A percentile compares a stretch with the other conserved stretches of the same genome.
These are phyloP conservation scores for Heliconius aoede DNA, from an alignment of 2,888 invertebrate species.

Conservation along the genomic window DNA sequence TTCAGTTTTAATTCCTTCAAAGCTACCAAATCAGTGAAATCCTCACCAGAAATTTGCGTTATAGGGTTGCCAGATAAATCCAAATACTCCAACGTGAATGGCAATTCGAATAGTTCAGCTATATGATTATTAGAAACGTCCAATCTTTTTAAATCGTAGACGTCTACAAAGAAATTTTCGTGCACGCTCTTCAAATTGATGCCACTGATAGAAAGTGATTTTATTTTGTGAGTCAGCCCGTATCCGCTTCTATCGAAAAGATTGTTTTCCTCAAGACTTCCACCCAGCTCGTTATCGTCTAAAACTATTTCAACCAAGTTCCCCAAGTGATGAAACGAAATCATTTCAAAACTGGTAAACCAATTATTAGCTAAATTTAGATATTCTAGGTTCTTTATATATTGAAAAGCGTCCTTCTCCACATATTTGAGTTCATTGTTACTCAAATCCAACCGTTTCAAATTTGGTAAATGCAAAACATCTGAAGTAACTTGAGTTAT, in stretches of 20 bases:
- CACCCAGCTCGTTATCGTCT: slow-evolving; percentile 73
- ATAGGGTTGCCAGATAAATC: slow-evolving; percentile 86
- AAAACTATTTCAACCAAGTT: slow-evolving; percentile 71
- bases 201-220: slow-evolving; percentile 64
- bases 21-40: slow-evolving; percentile 78
- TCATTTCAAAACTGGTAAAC: slow-evolving; percentile 66
- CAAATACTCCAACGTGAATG: slow-evolving; percentile 82
- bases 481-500: slow-evolving; percentile 60
- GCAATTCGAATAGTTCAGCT: slow-evolving; percentile 80
- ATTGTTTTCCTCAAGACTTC: slow-evolving; percentile 60
- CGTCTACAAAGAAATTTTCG: slow-evolving; percentile 72
- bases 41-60: slow-evolving; percentile 71
- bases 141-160: slow-evolving; percentile 74
- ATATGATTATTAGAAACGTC: slow-evolving; percentile 82
- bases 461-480: slow-evolving; percentile 63
- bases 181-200: slow-evolving; percentile 62
- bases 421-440: slow-evolving; percentile 68
- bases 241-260: slow-evolving; percentile 72
- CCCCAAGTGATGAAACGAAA: slow-evolving; percentile 69
- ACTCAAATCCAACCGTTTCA: slow-evolving; percentile 72
- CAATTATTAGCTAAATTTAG: slow-evolving; percentile 75
- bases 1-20: slow-evolving; percentile 83
- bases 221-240: slow-evolving; percentile 67
- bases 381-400: slow-evolving; percentile 68
- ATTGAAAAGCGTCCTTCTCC: slow-evolving; percentile 66